phyloP scores from a whole-genome alignment of 1,140 invertebrate genomes.

The Mactra quadrangularis region DNA sequence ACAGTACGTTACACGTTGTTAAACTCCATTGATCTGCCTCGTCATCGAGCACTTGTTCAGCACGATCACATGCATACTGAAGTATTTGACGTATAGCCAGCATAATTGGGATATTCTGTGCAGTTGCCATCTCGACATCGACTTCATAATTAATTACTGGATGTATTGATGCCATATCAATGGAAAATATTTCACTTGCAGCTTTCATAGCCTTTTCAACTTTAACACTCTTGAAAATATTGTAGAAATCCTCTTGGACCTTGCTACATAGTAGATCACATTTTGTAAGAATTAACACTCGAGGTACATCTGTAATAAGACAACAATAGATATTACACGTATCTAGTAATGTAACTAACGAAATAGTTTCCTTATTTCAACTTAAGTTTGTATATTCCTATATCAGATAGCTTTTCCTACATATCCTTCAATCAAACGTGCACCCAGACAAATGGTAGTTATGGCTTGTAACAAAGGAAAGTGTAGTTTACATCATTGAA shows the following conservation, averaged over 20 bases:
- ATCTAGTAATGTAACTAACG: too few species aligned
- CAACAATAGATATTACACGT: too few species aligned
- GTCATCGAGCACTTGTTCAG: background rate
- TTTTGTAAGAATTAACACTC: background rate
- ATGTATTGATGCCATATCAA: background rate
- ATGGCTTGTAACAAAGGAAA: too few species aligned
- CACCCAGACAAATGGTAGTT: too few species aligned
- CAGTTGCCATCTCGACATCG: background rate
- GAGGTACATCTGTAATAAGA: background rate
- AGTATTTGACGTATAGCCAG: slow-evolving; percentile 15
- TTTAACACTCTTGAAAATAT: background rate
- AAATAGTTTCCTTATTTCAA: too few species aligned
- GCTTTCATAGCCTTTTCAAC: background rate
- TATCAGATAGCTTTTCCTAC: too few species aligned
- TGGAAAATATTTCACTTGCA: background rate
- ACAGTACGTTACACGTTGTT: too few species aligned
- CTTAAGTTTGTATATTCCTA: too few species aligned
- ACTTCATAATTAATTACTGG: slow-evolving; percentile 28
- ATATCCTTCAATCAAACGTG: too few species aligned
- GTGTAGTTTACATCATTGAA: too few species aligned
- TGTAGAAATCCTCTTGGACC: background rate
- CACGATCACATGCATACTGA: background rate
- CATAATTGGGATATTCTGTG: background rate
- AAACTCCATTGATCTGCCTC: too few species aligned
- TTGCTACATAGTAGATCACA: background rate